Base-by-base conservation (phyloP, 2,113 vertebrate species). In the Laterallus jamaicensis region DNA sequence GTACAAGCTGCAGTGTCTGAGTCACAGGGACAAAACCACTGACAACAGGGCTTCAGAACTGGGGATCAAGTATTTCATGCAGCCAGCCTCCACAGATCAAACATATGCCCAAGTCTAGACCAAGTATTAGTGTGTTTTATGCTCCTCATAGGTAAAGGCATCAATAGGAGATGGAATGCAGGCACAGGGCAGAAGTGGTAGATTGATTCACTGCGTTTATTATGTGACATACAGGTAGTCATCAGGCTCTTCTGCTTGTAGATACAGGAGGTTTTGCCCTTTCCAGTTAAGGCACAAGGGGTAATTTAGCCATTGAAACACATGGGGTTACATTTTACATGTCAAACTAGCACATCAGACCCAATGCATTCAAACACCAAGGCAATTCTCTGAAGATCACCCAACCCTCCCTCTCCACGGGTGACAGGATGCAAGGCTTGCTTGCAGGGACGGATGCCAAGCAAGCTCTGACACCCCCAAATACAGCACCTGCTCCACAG, bases 401-500 rank as follows among this genome's bases (percentile, higher is more conserved):
- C n/a, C 32, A 58, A 10, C 21, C 28, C 31, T 50, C 11, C 15
- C 58, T 52, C 39, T 35, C 42, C 17, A 7, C 44, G 18, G 24
- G 26, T 14, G 52, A 8, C 4, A 15, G 24, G 7, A 10, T 4
- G 5, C 18, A 9, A 26, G 22, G 19, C 13, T 11, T 39, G 12
- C 9, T 15, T 37, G 32, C n/a, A 40, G 42, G 25, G 52, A 19
- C 1, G 1, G 47, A 20, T 26, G 49, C 54, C 49, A 59, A 86
- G 50, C 4, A 1, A 8, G 13, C 58, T 26, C 40, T 8, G 16
- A 15, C 4, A n/a, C n/a, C 82, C 74, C 50, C 1, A 2, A 35
- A 10, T 3, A 32, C 11, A 5, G 10, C 0, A 1, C 25, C 50
- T 44, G 22, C 60, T 74, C 89, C 12, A 0, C 6, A 5, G 4